These are phyloP conservation scores for Sinohyriopsis cumingii DNA, from an alignment of 2,888 invertebrate species.

Conservation along the genomic window DNA sequence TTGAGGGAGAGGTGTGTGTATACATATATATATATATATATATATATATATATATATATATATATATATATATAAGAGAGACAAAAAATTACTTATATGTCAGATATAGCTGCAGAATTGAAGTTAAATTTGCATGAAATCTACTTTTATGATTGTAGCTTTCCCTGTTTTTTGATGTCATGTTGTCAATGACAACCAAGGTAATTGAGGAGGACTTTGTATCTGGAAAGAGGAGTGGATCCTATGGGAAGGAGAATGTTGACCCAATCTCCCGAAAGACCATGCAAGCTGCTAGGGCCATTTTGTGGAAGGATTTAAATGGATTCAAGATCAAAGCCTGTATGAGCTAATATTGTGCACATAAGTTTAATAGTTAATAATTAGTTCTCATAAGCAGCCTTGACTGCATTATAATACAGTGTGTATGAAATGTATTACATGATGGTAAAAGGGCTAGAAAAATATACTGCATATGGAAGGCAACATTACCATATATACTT, in stretches of 20 bases:
- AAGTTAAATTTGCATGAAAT: neutral
- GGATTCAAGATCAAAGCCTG: constrained; percentile 64
- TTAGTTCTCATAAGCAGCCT: no score
- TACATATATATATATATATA: no score
- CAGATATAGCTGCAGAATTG: neutral
- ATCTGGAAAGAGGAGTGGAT: constrained; percentile 57
- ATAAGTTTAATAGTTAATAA: neutral
- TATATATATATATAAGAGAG: no score
- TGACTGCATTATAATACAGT: no score
- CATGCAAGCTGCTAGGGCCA: constrained; percentile 59
- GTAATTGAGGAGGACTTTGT: constrained; percentile 69
- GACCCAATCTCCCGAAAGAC: constrained; percentile 31
- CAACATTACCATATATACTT: no score
- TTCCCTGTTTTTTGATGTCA: constrained; percentile 75
- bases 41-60: no score
- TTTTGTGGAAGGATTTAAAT: constrained; percentile 68
- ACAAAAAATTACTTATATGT: neutral
- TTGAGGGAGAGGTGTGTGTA: no score
- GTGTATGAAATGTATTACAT: no score
- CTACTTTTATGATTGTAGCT: constrained; percentile 65
- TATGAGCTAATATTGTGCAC: constrained; percentile 36
- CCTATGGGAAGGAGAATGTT: constrained; percentile 39
- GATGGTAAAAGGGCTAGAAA: no score
- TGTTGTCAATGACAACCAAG: constrained; percentile 72
- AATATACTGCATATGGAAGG: no score